Evolutionary conservation across 2,888 invertebrate species (phyloP).

Genomic region (Lottia gigantea): DNA sequence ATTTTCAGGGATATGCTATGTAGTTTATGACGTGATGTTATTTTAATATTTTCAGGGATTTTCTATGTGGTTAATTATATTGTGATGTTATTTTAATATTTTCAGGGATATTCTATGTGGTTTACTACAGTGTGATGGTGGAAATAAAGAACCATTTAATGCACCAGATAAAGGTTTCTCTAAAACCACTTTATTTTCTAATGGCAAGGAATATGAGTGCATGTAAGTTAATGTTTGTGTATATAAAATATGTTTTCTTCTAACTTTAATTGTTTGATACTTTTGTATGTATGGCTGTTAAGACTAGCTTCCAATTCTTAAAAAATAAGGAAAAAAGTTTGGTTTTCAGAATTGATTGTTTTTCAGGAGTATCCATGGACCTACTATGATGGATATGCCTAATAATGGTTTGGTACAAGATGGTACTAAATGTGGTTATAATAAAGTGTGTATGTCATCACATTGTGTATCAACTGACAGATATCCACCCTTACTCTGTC

Average conservation of each 20-base stretch:
- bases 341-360: too few species aligned
- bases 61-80: too few species aligned
- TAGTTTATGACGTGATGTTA: too few species aligned
- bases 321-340: too few species aligned
- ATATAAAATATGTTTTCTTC: not conserved
- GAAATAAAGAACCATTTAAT: conserved; percentile 83
- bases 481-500: conserved; percentile 46
- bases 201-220: conserved; percentile 92
- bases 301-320: too few species aligned
- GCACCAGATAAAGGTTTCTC: conserved; percentile 87
- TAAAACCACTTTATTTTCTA: conserved; percentile 88
- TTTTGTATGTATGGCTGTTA: not conserved
- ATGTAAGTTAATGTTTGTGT: conserved; percentile 76
- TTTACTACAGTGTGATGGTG: conserved; percentile 92
- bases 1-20: too few species aligned
- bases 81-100: conserved; percentile 7
- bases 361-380: conserved; percentile 57
- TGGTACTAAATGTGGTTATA: conserved; percentile 93
- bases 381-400: conserved; percentile 55
- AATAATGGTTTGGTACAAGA: conserved; percentile 84
- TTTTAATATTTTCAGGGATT: too few species aligned
- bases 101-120: conserved; percentile 91
- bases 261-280: not conserved
- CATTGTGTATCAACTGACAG: conserved; percentile 45
- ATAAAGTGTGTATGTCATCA: conserved; percentile 85